Base-by-base conservation (phyloP, 2,113 vertebrate genomes). In the Procavia capensis region DNA sequence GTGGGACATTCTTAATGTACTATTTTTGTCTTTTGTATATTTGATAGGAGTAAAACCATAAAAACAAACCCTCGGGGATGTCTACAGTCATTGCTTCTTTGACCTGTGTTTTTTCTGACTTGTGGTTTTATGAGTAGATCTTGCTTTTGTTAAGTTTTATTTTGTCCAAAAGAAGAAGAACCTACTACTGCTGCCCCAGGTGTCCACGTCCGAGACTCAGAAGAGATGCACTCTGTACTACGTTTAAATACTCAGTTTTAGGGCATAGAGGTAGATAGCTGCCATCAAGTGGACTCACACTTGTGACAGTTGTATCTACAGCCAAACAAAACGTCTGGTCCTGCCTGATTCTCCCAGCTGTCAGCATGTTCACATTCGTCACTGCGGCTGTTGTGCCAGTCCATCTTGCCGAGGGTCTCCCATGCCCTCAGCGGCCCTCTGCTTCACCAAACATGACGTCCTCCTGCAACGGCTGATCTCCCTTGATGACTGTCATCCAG, bases 51-150 rank as follows among this genome's bases (percentile, higher is more conserved):
- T 50, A 91, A 86, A 87, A 97, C 22, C 39, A 3, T 47, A 54
- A 87, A 82, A 70, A 89, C 47, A 74, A 41, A 19, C 54, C 43
- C 81, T 64, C 29, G 85, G 93, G 79, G 88, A 91, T 59, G 68
- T 93, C 61, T 86, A 88, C 63, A 68, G 0, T 75, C 59, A 36
- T 86, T 96, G 34, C 85, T 86, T 85, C 83, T 87, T 68, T 95
- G 43, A 84, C n/a, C 82, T 54, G 29, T 50, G 61, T 85, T 87
- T 64, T 54, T 93, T 85, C 57, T 89, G 63, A 79, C 57, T 89
- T 63, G 61, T 83, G 43, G n/a, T 61, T 90, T 85, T 90, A 34
- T 82, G 95, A 92, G 84, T n/a, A 83, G 34, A 95, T 80, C 34
- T 94, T 93, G 87, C 25, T 75, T 59, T 72, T 74, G 39, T 94